phyloP scores from a whole-genome alignment of 2,888 invertebrate species.

The Cordylochernes scorpioides region DNA sequence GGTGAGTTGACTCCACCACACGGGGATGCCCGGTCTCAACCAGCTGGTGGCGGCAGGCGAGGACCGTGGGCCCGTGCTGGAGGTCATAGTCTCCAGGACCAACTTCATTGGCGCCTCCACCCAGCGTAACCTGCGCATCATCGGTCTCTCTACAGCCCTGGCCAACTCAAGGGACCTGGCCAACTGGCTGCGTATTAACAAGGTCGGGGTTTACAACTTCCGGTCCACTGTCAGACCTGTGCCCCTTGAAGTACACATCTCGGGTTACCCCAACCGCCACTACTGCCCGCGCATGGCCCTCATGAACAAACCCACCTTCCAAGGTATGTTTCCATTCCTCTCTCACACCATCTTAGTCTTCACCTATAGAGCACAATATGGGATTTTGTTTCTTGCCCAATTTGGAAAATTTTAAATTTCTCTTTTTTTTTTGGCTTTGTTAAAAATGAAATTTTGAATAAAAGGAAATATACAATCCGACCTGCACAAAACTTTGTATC shows the following conservation, averaged over 20 bases:
- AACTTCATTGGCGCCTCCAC: conserved; percentile 85
- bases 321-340: too few species aligned
- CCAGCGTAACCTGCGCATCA: conserved; percentile 47
- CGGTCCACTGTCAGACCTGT: conserved; percentile 91
- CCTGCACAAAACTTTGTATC: too few species aligned
- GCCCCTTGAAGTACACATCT: conserved; percentile 72
- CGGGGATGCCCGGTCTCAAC: neutral
- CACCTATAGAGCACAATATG: too few species aligned
- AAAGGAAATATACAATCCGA: too few species aligned
- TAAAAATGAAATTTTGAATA: too few species aligned
- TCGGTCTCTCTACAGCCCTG: conserved; percentile 86
- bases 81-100: conserved; percentile 89
- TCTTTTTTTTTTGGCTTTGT: too few species aligned
- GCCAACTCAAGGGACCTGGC: conserved; percentile 91
- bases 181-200: conserved; percentile 66
- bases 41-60: conserved; percentile 31
- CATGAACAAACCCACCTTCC: conserved; percentile 95
- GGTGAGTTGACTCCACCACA: conserved; percentile 25
- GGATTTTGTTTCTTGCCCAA: too few species aligned
- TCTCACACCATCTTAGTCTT: too few species aligned
- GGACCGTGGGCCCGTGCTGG: conserved; percentile 38
- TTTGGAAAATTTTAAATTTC: too few species aligned
- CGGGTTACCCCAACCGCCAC: conserved; percentile 86
- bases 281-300: conserved; percentile 98
- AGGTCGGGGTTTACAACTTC: conserved; percentile 74